A percentile compares a stretch with the other conserved stretches of the same genome.
Evolutionary conservation across 2,113 vertebrate genomes (phyloP).

Genomic region (Actenoides lindsayi): DNA sequence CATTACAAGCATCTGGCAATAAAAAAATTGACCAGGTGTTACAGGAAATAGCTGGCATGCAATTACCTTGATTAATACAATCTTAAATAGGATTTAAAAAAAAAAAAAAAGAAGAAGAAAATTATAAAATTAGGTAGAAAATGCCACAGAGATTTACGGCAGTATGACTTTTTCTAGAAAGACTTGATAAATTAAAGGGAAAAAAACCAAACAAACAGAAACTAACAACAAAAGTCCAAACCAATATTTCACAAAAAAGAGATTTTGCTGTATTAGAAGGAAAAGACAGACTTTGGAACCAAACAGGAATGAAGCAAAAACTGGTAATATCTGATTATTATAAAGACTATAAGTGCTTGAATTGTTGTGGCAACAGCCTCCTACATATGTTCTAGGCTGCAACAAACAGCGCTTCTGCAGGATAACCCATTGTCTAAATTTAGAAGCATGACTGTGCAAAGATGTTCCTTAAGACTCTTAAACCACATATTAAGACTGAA

Average conservation of each 20-base stretch:
- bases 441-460: background rate
- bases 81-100: background rate
- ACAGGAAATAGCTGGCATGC: constrained; percentile 37
- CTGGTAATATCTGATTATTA: background rate
- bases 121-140: constrained; percentile 43
- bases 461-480: background rate
- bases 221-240: background rate
- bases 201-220: background rate
- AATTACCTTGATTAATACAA: constrained; percentile 28
- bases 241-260: background rate
- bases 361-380: background rate
- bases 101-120: background rate
- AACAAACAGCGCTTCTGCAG: background rate
- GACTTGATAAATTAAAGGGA: background rate
- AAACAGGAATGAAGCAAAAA: background rate
- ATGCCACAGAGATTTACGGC: background rate
- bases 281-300: background rate
- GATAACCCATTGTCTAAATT: background rate
- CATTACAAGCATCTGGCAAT: constrained; percentile 62
- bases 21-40: constrained; percentile 59
- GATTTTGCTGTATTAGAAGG: background rate
- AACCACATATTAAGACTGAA: background rate
- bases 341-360: background rate
- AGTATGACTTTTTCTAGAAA: background rate
- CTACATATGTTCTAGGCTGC: background rate